These are phyloP conservation scores for Pelochelys cantorii DNA, from an alignment of 2,797 vertebrate species.

Conservation along the genomic window DNA sequence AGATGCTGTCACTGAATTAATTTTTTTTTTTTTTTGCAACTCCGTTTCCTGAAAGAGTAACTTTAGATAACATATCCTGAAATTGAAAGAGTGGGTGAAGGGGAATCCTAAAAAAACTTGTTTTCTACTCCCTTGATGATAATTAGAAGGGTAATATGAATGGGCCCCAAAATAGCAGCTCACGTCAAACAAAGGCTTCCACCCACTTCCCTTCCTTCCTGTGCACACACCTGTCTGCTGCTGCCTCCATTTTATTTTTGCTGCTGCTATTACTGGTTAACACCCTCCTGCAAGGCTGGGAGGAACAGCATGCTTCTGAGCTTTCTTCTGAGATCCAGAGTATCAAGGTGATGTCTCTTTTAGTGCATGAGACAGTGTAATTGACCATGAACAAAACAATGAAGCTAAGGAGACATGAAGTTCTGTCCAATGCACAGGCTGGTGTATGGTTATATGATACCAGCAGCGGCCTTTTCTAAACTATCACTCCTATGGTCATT, in stretches of 20 bases:
- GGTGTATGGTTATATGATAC: neutral
- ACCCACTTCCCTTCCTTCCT: neutral
- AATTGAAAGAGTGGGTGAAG: neutral
- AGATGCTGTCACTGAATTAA: neutral
- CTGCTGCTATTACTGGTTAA: neutral
- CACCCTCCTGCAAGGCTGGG: neutral
- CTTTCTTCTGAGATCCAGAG: neutral
- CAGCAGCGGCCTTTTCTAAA: neutral
- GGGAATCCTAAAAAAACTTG: neutral
- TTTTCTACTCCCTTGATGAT: neutral
- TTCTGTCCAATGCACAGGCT: neutral
- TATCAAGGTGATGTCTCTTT: neutral
- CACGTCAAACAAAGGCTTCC: neutral
- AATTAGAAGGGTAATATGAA: neutral
- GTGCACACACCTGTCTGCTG: neutral
- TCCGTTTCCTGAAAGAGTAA: neutral
- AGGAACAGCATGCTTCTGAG: neutral
- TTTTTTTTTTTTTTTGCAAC: neutral
- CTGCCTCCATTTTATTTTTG: neutral
- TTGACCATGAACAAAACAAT: neutral
- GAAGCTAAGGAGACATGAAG: neutral
- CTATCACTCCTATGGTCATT: neutral
- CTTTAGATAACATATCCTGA: neutral
- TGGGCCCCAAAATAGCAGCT: neutral
- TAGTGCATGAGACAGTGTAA: accelerated